Conservation (phyloP, 2,113 vertebrate genomes). For the Hiodon alosoides region DNA sequence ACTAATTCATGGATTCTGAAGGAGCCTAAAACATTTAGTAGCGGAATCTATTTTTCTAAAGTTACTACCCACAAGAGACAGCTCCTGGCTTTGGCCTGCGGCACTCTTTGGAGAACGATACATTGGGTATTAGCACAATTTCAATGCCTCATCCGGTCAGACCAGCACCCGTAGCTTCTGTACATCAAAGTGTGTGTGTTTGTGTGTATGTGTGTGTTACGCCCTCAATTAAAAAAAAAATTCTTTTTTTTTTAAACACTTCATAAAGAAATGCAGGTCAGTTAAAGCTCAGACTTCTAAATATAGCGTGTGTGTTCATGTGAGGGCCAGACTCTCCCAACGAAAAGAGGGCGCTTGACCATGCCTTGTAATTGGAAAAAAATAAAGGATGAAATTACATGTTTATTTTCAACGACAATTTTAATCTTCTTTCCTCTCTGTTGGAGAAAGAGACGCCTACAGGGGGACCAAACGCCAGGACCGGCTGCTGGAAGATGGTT, state of each 20-base stretch:
- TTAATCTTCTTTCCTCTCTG: slow-evolving; percentile 73
- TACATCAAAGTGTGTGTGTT: too few relatives aligned
- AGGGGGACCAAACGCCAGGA: slow-evolving; percentile 57
- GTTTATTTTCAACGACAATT: slow-evolving; percentile 81
- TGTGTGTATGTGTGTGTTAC: too few relatives aligned
- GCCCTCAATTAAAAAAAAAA: not conserved
- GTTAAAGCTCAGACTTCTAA: slow-evolving; percentile 69
- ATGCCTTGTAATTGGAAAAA: slow-evolving; percentile 78
- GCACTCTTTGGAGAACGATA: too few relatives aligned
- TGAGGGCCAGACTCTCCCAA: slow-evolving; percentile 70
- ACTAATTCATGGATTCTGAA: too few relatives aligned
- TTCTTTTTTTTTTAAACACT: not conserved
- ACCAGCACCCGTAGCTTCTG: too few relatives aligned
- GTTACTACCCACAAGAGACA: too few relatives aligned
- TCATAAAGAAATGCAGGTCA: slow-evolving; percentile 60
- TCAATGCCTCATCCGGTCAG: too few relatives aligned
- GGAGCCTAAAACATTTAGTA: too few relatives aligned
- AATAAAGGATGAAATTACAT: slow-evolving; percentile 78
- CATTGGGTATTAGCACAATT: too few relatives aligned
- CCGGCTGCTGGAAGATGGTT: slow-evolving; percentile 44
- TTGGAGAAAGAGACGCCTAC: slow-evolving; percentile 63
- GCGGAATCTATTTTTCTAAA: too few relatives aligned
- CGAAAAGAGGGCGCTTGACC: slow-evolving; percentile 67
- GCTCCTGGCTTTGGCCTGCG: too few relatives aligned
- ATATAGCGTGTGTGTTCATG: slow-evolving; percentile 71